phyloP scores from a whole-genome alignment of 2,888 invertebrate species.

The Trissolcus brochymenae region DNA sequence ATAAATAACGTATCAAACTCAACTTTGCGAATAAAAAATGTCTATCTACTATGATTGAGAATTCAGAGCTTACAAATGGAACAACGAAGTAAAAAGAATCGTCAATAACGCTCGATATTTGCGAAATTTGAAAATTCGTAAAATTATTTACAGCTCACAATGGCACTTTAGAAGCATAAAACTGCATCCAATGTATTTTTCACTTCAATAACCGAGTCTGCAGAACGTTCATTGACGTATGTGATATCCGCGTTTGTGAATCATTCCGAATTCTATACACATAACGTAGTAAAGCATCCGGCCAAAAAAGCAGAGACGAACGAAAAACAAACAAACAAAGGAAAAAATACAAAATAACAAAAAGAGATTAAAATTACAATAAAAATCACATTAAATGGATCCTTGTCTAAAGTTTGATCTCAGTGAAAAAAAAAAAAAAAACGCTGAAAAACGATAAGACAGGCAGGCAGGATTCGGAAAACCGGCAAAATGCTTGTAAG shows the following conservation, averaged over 20 bases:
- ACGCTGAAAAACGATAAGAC: conserved; percentile 28
- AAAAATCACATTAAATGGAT: conserved; percentile 9
- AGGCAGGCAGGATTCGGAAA: conserved; percentile 34
- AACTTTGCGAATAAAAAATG: conserved; percentile 47
- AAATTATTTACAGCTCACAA: conserved; percentile 56
- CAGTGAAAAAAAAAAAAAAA: conserved; percentile 7
- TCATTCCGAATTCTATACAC: conserved; percentile 41
- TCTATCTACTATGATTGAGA: conserved; percentile 25
- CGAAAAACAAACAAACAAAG: conserved; percentile 12
- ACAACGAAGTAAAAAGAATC: conserved; percentile 41
- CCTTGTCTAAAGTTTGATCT: conserved; percentile 15
- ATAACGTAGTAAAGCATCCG: conserved; percentile 39
- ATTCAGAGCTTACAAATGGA: conserved; percentile 44
- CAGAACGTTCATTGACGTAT: conserved; percentile 37
- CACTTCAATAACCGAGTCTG: conserved; percentile 42
- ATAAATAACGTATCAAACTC: conserved; percentile 44
- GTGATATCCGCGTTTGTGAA: conserved; percentile 17
- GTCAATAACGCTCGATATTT: conserved; percentile 45
- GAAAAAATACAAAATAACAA: conserved; percentile 3
- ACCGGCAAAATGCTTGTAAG: conserved; percentile 41
- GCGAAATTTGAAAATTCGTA: conserved; percentile 48
- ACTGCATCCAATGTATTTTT: conserved; percentile 48
- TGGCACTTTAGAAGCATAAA: conserved; percentile 56
- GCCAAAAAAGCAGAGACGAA: conserved; percentile 28
- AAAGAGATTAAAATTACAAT: conserved; percentile 2